Percentiles rank a stretch among this genome's conserved stretches.
Conservation (phyloP, 2,888 invertebrate genomes). For the Drosophila neotestacea region DNA sequence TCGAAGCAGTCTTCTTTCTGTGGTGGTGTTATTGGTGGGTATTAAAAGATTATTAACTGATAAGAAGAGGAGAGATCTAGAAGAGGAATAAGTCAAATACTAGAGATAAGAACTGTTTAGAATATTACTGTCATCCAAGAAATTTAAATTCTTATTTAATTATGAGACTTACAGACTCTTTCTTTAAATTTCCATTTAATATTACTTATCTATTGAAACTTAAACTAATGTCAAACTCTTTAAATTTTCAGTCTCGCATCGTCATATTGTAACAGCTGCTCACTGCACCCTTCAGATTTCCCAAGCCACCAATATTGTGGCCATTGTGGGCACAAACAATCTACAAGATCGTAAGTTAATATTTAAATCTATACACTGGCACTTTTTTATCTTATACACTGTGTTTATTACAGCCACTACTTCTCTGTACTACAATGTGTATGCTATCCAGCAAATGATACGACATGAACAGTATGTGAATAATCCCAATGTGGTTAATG, state of each 20-base stretch:
- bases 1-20: conserved; percentile 79
- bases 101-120: not conserved
- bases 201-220: too few species aligned
- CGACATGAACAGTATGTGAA: conserved; percentile 61
- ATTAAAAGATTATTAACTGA: not conserved
- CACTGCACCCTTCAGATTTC: conserved; percentile 84
- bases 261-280: conserved; percentile 86
- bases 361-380: too few species aligned
- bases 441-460: conserved; percentile 74
- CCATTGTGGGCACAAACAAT: conserved; percentile 87
- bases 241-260: conserved; percentile 69
- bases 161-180: too few species aligned
- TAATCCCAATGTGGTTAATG: conserved; percentile 82
- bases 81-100: not conserved
- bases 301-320: conserved; percentile 65
- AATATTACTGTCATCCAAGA: too few species aligned
- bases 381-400: not conserved
- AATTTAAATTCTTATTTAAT: too few species aligned
- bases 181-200: too few species aligned
- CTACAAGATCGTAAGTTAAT: conserved; percentile 82
- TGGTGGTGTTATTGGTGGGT: conserved; percentile 85
- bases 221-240: too few species aligned
- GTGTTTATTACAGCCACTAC: conserved; percentile 43
- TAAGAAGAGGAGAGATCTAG: too few species aligned
- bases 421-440: conserved; percentile 77